Percentiles rank a stretch among this genome's conserved stretches.
Evolutionary conservation across 2,888 invertebrate genomes (phyloP).

Genomic region (Eurytoma californica): DNA sequence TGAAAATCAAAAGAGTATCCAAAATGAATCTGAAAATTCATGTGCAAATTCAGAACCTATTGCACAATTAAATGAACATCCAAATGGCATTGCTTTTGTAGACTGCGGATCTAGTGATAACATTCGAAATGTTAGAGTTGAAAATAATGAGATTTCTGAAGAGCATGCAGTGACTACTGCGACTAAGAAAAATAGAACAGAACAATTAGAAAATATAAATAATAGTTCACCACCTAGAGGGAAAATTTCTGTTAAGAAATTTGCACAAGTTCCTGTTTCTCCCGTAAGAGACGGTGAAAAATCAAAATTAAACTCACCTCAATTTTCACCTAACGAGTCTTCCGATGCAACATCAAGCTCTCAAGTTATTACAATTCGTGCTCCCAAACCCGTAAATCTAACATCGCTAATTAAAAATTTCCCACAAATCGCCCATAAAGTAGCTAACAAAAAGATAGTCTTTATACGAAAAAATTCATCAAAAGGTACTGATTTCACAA

Average conservation of each 20-base stretch:
- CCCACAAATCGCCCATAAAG: conserved; percentile 29
- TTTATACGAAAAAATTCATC: conserved; percentile 17
- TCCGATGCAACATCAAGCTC: background rate
- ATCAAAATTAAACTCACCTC: background rate
- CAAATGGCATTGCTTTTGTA: conserved; percentile 15
- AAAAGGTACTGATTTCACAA: background rate
- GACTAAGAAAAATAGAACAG: background rate
- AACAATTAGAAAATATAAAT: background rate
- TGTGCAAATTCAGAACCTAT: background rate
- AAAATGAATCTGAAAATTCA: conserved; percentile 1
- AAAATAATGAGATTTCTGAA: background rate
- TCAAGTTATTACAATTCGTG: conserved; percentile 17
- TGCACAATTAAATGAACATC: too few relatives aligned
- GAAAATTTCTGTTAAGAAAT: conserved; percentile 61
- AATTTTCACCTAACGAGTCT: background rate
- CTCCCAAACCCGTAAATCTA: conserved; percentile 29
- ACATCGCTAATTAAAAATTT: conserved; percentile 35
- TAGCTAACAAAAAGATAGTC: conserved; percentile 41
- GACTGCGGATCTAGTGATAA: conserved; percentile 19
- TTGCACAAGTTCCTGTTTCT: conserved; percentile 57
- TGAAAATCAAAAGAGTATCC: background rate
- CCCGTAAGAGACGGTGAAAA: background rate
- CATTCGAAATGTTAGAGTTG: background rate
- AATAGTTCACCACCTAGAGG: conserved; percentile 34
- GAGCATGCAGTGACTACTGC: too few relatives aligned